These are phyloP conservation scores for Eristalis tenax DNA, from an alignment of 2,888 invertebrate genomes.

Conservation along the genomic window DNA sequence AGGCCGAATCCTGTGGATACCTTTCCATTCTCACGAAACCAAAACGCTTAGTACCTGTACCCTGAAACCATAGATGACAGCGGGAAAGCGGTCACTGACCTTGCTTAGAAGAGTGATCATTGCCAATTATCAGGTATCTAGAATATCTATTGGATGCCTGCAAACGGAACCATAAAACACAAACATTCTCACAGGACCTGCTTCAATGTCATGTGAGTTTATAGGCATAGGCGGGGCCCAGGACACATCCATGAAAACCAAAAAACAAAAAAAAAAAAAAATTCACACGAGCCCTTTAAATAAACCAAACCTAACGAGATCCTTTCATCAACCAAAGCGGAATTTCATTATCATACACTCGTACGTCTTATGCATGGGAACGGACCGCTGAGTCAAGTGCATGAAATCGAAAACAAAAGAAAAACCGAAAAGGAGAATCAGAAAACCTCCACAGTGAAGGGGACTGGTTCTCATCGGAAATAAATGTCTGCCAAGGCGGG, in stretches of 20 bases:
- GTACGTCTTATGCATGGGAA: slow-evolving; percentile 65
- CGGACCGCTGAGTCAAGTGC: slow-evolving; percentile 62
- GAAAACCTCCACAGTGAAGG: slow-evolving; percentile 17
- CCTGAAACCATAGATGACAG: background rate
- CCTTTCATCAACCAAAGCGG: slow-evolving; percentile 54
- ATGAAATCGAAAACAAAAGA: slow-evolving; percentile 68
- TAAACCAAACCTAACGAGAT: slow-evolving; percentile 50
- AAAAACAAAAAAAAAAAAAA: background rate
- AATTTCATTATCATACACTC: slow-evolving; percentile 51
- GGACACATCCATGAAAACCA: slow-evolving; percentile 6
- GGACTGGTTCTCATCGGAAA: slow-evolving; percentile 68
- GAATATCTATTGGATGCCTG: slow-evolving; percentile 30
- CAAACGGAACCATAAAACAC: slow-evolving; percentile 32
- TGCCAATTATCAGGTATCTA: background rate
- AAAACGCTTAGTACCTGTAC: background rate
- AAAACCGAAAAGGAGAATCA: background rate
- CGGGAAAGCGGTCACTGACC: slow-evolving; percentile 21
- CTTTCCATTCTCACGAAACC: background rate
- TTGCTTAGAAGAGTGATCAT: background rate
- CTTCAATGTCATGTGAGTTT: background rate
- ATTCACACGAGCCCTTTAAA: slow-evolving; percentile 48
- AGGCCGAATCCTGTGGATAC: background rate
- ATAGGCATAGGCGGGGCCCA: background rate
- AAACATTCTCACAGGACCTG: slow-evolving; percentile 45
- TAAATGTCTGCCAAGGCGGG: slow-evolving; percentile 49